phyloP scores from a whole-genome alignment of 2,888 invertebrate genomes.

The Euclidia mi region DNA sequence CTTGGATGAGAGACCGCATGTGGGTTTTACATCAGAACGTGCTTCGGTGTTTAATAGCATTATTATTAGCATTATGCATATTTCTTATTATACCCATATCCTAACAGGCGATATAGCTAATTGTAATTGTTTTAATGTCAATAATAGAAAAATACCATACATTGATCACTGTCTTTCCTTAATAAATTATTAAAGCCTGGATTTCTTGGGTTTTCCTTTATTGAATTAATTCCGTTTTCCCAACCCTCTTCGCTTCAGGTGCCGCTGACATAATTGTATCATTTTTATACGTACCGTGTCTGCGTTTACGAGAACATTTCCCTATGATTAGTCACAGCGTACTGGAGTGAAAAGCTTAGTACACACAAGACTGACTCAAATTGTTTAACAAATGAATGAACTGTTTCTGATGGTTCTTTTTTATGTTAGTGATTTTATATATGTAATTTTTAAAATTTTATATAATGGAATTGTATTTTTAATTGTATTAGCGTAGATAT shows the following conservation, averaged over 20 bases:
- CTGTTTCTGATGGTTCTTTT: background rate
- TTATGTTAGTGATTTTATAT: too few relatives aligned
- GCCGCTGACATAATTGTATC: conserved; percentile 33
- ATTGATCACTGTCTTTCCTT: conserved; percentile 12
- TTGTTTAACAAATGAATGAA: background rate
- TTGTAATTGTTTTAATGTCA: too few relatives aligned
- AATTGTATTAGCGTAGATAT: too few relatives aligned
- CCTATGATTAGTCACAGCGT: conserved; percentile 3
- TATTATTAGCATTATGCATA: too few relatives aligned
- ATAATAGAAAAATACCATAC: background rate
- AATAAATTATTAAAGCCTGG: conserved; percentile 25
- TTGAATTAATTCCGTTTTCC: conserved; percentile 34
- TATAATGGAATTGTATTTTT: too few relatives aligned
- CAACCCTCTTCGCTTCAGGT: conserved; percentile 29
- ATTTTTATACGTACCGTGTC: conserved; percentile 31
- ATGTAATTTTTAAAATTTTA: too few relatives aligned
- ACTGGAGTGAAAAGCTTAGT: conserved; percentile 12
- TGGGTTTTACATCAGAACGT: too few relatives aligned
- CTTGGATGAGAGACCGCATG: too few relatives aligned
- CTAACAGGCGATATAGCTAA: too few relatives aligned
- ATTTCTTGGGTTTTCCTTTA: conserved; percentile 19
- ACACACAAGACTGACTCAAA: background rate
- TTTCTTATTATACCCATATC: too few relatives aligned
- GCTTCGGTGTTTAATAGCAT: too few relatives aligned
- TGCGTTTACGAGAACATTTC: conserved; percentile 15